Evolutionary conservation across 2,888 invertebrate species (phyloP).

Genomic region (Pristionchus exspectatus): DNA sequence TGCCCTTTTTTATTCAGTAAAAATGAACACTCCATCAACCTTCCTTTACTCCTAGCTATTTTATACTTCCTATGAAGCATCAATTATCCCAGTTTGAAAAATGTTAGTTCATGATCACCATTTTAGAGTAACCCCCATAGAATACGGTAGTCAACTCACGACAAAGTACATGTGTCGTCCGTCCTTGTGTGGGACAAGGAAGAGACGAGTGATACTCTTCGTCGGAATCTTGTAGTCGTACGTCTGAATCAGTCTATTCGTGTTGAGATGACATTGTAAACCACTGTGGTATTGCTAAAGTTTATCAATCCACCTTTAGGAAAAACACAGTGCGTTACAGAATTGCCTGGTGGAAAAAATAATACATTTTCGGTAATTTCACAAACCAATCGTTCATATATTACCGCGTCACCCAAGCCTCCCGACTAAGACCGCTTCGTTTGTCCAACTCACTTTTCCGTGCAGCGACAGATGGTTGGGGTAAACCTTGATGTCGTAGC

Average conservation of each 20-base stretch:
- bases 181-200: conserved; percentile 96
- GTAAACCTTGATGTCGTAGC: conserved; percentile 96
- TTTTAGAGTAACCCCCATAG: not conserved
- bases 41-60: too few relatives aligned
- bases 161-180: conserved; percentile 98
- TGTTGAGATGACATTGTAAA: conserved; percentile 84
- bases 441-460: conserved; percentile 84
- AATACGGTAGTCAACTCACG: conserved; percentile 81
- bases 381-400: too few relatives aligned
- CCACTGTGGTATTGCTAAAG: too few relatives aligned
- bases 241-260: conserved; percentile 86
- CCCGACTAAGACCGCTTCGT: not conserved
- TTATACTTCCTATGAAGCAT: not conserved
- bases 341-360: too few relatives aligned
- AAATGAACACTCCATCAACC: not conserved
- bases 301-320: too few relatives aligned
- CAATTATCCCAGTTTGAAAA: not conserved
- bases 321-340: too few relatives aligned
- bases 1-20: not conserved
- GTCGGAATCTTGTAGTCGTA: conserved; percentile 99
- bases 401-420: conserved; percentile 84
- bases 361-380: too few relatives aligned
- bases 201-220: conserved; percentile 94
- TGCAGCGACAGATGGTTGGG: conserved; percentile 93
- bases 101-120: not conserved